Evolutionary conservation across 2,113 vertebrate genomes (phyloP), one percentile per base, ranked within the genome.

Genomic region (Aspidoscelis tigris): DNA sequence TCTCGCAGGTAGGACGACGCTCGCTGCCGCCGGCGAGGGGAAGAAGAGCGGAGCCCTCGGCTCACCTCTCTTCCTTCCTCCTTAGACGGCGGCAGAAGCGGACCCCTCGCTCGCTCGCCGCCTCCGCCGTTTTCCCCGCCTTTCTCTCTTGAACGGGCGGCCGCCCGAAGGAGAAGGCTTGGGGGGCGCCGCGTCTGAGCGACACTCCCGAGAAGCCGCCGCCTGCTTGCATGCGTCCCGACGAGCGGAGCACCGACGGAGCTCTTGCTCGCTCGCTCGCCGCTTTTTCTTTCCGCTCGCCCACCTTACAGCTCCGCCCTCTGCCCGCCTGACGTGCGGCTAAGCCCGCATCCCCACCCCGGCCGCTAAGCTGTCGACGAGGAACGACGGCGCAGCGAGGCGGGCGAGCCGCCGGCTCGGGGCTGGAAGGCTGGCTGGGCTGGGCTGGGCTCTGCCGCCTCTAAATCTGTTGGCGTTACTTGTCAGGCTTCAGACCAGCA

Each of bases 271-370:
- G n/a, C 14, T 74, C 72, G 12, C 12, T 33, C 50, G 21, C 69
- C 24, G 50, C 53, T 22, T 80, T 80, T 80, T 70, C 68, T 78
- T 18, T 33, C 16, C 55, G 24, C 24, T 1, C 3, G 64, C 53
- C 61, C 69, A 10, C 24, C 80, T 4, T 7, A 65, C 4, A 11
- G 66, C 80, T 71, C 80, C 85, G 41, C 79, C 85, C 85, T 68
- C 66, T 7, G 53, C 41, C 24, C 11, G 72, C 50, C 53, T 61
- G 78, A 75, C 64, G 84, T 7, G 72, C 21, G 8, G 61, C 78
- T 50, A 18, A 61, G 58, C 58, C 18, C 12, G 3, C 14, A 14
- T 14, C 11, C 7, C 53, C 11, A 11, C 53, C 11, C 7, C 55
- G 1, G 55, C 55, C 18, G 14, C 33, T 33, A 14, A 8, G 8